These are phyloP conservation scores for Colletes gigas DNA, from an alignment of 1,140 invertebrate genomes.

Conservation along the genomic window DNA sequence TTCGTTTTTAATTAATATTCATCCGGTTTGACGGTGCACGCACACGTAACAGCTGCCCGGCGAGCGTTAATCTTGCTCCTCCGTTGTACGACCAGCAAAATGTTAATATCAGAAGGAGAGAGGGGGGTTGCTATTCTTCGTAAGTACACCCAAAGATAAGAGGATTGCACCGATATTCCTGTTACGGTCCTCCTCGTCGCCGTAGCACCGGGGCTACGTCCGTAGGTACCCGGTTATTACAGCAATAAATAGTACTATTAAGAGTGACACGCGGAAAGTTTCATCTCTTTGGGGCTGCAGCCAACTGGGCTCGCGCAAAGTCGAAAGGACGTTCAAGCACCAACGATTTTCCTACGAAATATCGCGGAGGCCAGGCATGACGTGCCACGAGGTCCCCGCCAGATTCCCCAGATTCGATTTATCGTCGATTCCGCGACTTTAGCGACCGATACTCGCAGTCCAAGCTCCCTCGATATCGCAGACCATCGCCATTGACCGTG, in stretches of 20 bases:
- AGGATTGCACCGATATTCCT: slow-evolving; percentile 53
- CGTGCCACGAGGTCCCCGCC: slow-evolving; percentile 39
- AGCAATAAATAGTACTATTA: slow-evolving; percentile 64
- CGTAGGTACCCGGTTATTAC: slow-evolving; percentile 51
- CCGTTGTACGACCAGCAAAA: slow-evolving; percentile 7
- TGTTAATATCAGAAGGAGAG: slow-evolving; percentile 28
- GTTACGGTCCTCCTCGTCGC: slow-evolving; percentile 1
- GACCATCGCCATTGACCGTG: slow-evolving; percentile 32
- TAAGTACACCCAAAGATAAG: slow-evolving; percentile 45
- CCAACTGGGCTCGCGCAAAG: slow-evolving; percentile 5
- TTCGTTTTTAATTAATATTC: neutral
- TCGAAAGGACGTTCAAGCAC: slow-evolving; percentile 17
- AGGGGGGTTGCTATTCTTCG: slow-evolving; percentile 36
- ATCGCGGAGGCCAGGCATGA: slow-evolving; percentile 32
- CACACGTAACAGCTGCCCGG: neutral
- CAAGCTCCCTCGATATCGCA: slow-evolving; percentile 23
- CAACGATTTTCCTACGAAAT: slow-evolving; percentile 53
- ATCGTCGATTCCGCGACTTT: slow-evolving; percentile 31
- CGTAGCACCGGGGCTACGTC: neutral
- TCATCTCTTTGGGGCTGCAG: slow-evolving; percentile 21
- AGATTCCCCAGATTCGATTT: slow-evolving; percentile 36
- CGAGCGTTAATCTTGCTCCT: slow-evolving; percentile 16
- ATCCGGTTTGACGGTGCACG: neutral
- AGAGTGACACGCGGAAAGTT: slow-evolving; percentile 54
- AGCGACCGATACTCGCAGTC: neutral